These are phyloP conservation scores for Gopherus flavomarginatus DNA, from an alignment of 2,113 vertebrate genomes.

Conservation along the genomic window DNA sequence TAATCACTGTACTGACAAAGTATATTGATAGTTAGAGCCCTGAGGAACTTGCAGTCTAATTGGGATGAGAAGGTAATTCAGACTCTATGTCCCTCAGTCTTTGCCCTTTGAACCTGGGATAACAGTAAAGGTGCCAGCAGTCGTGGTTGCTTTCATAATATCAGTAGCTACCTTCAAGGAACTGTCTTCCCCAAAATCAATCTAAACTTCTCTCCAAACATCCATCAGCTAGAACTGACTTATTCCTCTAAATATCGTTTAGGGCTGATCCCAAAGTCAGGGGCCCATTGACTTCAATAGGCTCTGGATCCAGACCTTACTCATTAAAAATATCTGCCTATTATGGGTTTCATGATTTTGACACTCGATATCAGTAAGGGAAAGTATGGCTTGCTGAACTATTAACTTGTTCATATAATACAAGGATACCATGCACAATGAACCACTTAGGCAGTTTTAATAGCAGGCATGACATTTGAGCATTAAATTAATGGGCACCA, in stretches of 20 bases:
- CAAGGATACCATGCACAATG: rapidly evolving
- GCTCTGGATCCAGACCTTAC: rapidly evolving
- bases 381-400: rapidly evolving
- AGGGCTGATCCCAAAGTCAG: not conserved
- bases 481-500: rapidly evolving
- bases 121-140: not conserved
- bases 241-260: not conserved
- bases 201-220: not conserved
- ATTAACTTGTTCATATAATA: rapidly evolving
- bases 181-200: not conserved
- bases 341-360: not conserved
- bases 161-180: not conserved
- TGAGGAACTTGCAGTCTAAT: not conserved
- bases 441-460: not conserved
- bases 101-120: not conserved
- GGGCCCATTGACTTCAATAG: not conserved
- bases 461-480: rapidly evolving
- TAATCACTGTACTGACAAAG: not conserved
- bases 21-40: not conserved
- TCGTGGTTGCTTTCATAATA: not conserved
- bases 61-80: not conserved
- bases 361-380: not conserved
- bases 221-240: not conserved
- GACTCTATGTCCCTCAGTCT: not conserved
- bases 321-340: rapidly evolving